phyloP scores from a whole-genome alignment of 2,113 vertebrate genomes.

The Chaetorhynchus papuensis region DNA sequence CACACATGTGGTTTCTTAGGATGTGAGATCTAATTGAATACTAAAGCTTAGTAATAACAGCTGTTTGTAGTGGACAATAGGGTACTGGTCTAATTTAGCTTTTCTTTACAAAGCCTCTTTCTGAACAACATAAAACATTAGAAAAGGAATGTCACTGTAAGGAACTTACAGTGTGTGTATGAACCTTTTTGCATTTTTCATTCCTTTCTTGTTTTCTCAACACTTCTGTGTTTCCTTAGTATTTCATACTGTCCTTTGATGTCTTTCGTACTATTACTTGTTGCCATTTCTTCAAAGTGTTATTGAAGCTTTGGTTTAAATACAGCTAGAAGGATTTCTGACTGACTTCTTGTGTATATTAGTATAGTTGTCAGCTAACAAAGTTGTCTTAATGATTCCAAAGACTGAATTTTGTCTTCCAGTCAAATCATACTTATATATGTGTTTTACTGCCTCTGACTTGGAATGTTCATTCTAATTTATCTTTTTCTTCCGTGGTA shows the following conservation, averaged over 20 bases:
- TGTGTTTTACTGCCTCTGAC: background rate
- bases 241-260: background rate
- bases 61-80: background rate
- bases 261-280: background rate
- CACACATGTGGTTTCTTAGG: fast-evolving
- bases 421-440: background rate
- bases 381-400: background rate
- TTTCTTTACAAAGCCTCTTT: background rate
- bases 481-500: background rate
- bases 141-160: background rate
- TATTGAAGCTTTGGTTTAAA: background rate
- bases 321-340: background rate
- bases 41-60: background rate
- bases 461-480: background rate
- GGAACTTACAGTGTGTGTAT: background rate
- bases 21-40: background rate
- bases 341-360: background rate
- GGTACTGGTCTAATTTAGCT: background rate
- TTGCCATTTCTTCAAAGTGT: background rate
- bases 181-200: background rate
- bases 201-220: background rate
- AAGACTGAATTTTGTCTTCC: background rate
- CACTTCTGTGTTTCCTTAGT: background rate
- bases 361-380: background rate
- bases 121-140: background rate